phyloP scores from a whole-genome alignment of 2,888 invertebrate species.

The Notodonta ziczac region DNA sequence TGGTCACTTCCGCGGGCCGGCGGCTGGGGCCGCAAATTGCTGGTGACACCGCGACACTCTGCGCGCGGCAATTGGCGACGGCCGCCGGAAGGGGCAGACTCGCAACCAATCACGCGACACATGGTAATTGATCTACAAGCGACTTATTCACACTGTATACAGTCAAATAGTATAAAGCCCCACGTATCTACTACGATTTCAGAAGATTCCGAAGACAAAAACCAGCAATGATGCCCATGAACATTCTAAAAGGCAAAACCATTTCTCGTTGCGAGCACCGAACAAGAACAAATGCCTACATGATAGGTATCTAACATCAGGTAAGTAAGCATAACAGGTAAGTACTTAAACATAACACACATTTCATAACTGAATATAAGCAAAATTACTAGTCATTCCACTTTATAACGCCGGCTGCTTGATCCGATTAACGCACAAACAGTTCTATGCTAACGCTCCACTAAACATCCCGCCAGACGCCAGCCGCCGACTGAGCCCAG shows the following conservation, averaged over 20 bases:
- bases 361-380: too few relatives aligned
- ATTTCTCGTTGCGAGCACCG: too few relatives aligned
- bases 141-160: background rate
- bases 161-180: background rate
- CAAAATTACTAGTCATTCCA: too few relatives aligned
- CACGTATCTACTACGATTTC: background rate
- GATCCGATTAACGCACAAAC: slow-evolving; percentile 3
- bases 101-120: slow-evolving; percentile 44
- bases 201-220: too few relatives aligned
- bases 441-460: background rate
- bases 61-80: slow-evolving; percentile 48
- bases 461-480: background rate
- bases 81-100: slow-evolving; percentile 45
- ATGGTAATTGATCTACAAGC: background rate
- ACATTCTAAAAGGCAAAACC: too few relatives aligned
- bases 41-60: slow-evolving; percentile 48
- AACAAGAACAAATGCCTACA: too few relatives aligned
- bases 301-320: too few relatives aligned
- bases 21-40: slow-evolving; percentile 66
- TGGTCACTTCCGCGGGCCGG: slow-evolving; percentile 62
- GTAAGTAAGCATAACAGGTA: too few relatives aligned
- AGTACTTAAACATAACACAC: too few relatives aligned
- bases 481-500: background rate
- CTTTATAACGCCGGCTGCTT: background rate
- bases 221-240: too few relatives aligned